Conservation (phyloP, 2,113 vertebrate genomes). For the Pipra filicauda region DNA sequence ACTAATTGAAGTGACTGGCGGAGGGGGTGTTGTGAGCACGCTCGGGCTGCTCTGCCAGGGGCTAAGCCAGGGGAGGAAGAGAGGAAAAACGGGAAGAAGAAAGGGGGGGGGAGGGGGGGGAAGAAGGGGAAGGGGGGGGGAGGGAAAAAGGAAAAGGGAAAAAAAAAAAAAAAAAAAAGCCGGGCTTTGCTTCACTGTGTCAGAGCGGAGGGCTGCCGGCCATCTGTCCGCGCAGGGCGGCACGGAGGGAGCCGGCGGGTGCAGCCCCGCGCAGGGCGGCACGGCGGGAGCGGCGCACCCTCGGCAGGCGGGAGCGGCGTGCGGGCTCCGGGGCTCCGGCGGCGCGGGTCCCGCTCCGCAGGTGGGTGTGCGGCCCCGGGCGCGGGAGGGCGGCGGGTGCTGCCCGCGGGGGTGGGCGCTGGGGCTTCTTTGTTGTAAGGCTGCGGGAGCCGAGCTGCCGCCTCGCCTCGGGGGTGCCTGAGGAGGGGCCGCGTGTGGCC, state of each 20-base stretch:
- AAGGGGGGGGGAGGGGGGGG: no score
- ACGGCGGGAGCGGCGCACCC: neutral
- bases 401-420: neutral
- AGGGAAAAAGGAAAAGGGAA: no score
- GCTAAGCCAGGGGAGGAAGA: constrained; percentile 26
- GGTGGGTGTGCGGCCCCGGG: constrained; percentile 72
- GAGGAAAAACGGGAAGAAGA: neutral
- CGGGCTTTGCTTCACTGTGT: constrained; percentile 20
- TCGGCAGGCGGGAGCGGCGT: neutral
- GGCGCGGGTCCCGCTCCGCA: constrained; percentile 36
- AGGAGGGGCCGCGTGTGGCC: neutral
- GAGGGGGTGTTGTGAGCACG: constrained; percentile 57
- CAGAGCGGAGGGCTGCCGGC: constrained; percentile 51
- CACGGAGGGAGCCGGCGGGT: neutral
- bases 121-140: no score
- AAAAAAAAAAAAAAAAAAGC: neutral
- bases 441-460: neutral
- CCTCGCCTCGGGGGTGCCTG: neutral
- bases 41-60: constrained; percentile 61
- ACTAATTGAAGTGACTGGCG: constrained; percentile 76
- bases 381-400: neutral
- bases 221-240: constrained; percentile 55
- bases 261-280: neutral
- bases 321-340: no score
- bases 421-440: neutral